Conservation (phyloP, 2,113 vertebrate genomes). For the Capreolus pygargus region DNA sequence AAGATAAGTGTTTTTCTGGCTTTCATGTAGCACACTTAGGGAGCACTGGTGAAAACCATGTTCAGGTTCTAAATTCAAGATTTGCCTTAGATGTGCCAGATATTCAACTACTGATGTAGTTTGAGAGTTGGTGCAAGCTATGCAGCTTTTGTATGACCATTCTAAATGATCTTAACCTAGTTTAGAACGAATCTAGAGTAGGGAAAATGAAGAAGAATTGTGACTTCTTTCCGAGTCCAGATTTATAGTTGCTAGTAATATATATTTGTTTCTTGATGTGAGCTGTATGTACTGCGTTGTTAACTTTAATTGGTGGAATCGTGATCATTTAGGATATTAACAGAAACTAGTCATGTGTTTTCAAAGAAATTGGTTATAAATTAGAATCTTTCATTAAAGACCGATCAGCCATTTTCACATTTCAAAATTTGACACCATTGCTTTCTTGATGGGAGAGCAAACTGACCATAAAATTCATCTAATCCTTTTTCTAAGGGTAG, state of each 20-base stretch:
- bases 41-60: background rate
- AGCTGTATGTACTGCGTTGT: slow-evolving; percentile 44
- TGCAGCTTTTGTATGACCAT: rapidly evolving
- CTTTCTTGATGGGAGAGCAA: slow-evolving; percentile 62
- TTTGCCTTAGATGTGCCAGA: background rate
- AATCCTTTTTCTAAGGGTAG: slow-evolving; percentile 61
- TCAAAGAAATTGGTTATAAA: slow-evolving; percentile 69
- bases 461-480: slow-evolving; percentile 71
- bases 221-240: background rate
- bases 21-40: background rate
- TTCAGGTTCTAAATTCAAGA: background rate
- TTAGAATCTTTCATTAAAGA: slow-evolving; percentile 72
- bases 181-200: background rate
- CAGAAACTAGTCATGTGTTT: slow-evolving; percentile 67
- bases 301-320: slow-evolving; percentile 66
- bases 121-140: background rate
- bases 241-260: slow-evolving; percentile 9
- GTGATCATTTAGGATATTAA: slow-evolving; percentile 70
- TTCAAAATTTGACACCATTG: slow-evolving; percentile 59
- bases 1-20: background rate
- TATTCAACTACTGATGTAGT: background rate
- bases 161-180: background rate
- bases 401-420: slow-evolving; percentile 70
- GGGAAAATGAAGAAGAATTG: background rate
- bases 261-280: slow-evolving; percentile 49